Base-by-base conservation (phyloP, 2,113 vertebrate genomes). In the Tetraodon nigroviridis region DNA sequence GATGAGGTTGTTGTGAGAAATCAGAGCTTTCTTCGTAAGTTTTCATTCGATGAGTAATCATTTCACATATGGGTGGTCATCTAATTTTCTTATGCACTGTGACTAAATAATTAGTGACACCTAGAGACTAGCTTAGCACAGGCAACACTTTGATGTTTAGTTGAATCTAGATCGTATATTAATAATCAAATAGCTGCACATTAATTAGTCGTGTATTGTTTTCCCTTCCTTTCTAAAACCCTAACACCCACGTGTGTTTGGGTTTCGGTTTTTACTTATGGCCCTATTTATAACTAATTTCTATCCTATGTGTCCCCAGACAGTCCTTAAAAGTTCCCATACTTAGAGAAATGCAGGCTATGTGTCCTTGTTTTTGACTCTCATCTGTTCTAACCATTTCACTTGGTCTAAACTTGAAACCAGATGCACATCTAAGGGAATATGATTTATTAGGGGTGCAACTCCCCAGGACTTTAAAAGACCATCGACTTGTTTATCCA, bases 381-480 rank as follows among this genome's bases (percentile, higher is more conserved):
- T 50, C 40, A 65, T 75, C 79, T 88, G 78, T 78, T 89, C 72
- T 58, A 81, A 72, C 81, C 85, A 86, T 61, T 80, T 46, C 44
- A 16, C 58, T 37, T 22, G 50, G 70, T 78, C 78, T 87, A 82
- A 86, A 84, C 86, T 87, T 78, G 76, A 83, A 90, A 88, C 88
- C 88, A 90, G 85, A 85, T 87, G 84, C 79, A 90, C 83, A 90
- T 90, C 87, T 90, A 90, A 89, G 75, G 66, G 78, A 84, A 73
- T 70, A 63, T 79, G 81, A 90, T 90, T 90, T 82, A 89, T 89
- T 73, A 82, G 69, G 73, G 58, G 66, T 84, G 79, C 59, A 88
- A 78, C 77, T 85, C 76, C 76, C 64, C 50, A 72, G 79, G 78
- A 88, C 79, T 84, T 88, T 83, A 76, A 88, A 83, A 71, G 76